A percentile compares a stretch with the other conserved stretches of the same genome.
These are phyloP conservation scores for Monopis laevigella DNA, from an alignment of 2,888 invertebrate species.

Conservation along the genomic window DNA sequence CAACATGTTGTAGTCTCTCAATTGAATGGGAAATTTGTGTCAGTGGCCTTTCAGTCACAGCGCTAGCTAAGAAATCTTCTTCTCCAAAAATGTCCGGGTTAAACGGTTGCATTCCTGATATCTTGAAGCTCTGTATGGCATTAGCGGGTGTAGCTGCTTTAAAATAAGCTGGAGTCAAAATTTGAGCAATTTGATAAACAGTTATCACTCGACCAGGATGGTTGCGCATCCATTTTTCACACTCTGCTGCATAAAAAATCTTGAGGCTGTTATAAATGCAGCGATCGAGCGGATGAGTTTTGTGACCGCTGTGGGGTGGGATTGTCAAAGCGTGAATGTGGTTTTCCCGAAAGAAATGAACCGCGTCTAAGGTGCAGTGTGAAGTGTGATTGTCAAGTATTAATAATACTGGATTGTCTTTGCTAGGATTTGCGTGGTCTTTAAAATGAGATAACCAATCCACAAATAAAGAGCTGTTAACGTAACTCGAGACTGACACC, in stretches of 20 bases:
- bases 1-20: conserved; percentile 2
- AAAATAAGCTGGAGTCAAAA: conserved; percentile 8
- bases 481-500: conserved; percentile 19
- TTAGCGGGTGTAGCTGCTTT: conserved; percentile 8
- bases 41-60: conserved; percentile 16
- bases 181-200: conserved; percentile 6
- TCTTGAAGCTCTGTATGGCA: conserved; percentile 5
- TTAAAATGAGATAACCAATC: conserved; percentile 19
- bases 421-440: conserved; percentile 15
- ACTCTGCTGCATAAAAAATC: conserved; percentile 18
- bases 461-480: conserved; percentile 18
- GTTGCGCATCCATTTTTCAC: conserved; percentile 22
- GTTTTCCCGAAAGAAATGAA: conserved; percentile 18
- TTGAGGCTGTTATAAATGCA: conserved; percentile 17
- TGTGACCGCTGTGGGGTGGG: conserved; percentile 19
- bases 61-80: conserved; percentile 17
- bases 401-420: conserved; percentile 18
- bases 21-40: background rate
- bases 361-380: conserved; percentile 16
- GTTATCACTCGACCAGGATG: conserved; percentile 22
- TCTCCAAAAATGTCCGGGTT: conserved; percentile 13
- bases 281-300: conserved; percentile 18
- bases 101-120: conserved; percentile 3
- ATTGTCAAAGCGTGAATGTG: conserved; percentile 16
- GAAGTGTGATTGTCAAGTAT: conserved; percentile 18